Evolutionary conservation across 2,888 invertebrate genomes (phyloP), one percentile per base, ranked within the genome.

Genomic region (Diarsia brunnea): DNA sequence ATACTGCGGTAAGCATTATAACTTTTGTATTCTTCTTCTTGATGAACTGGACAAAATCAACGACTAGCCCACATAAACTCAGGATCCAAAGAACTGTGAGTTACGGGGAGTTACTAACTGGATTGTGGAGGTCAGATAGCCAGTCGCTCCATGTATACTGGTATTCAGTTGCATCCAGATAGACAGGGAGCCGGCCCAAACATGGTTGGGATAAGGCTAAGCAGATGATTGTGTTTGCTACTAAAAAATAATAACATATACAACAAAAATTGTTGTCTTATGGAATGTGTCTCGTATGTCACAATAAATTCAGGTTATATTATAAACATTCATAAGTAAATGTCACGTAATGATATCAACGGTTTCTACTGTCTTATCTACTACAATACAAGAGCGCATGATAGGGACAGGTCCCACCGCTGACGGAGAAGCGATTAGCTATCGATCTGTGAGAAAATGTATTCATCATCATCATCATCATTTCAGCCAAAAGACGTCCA

Each of bases 1-100:
- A 97, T 31, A 98, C 98, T 45, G 93, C 97, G 91, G 98, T 98
- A 79, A 87, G 84, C 1, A 5, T 49, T 49, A 24, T 61, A 24
- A 27, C 27, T 11, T 27, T 16, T 38, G 12, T 31, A 49, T 43
- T 19, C 4, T 31, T 60, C 31, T 31, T 27, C 8, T 27, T 24
- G 16, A 27, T 8, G 16, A 55, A 14, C 14, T 55, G 55, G 24
- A 0, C 11, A 53, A 53, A 55, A 55, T 8, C 27, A 27, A 3
- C 58, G 58, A 3, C 3, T 10, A 58, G 16, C 1, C 8, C 27
- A 27, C 27, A 8, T 58, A 16, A 24, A 27, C 19, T 10, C 10
- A 58, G 27, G 27, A 58, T 27, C 4, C 27, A 58, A 16, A 16
- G 16, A 58, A 16, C 58, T 58, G 24, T 24, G 16, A 58, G 16